phyloP scores from a whole-genome alignment of 2,797 vertebrate genomes.

The Manis pentadactyla region DNA sequence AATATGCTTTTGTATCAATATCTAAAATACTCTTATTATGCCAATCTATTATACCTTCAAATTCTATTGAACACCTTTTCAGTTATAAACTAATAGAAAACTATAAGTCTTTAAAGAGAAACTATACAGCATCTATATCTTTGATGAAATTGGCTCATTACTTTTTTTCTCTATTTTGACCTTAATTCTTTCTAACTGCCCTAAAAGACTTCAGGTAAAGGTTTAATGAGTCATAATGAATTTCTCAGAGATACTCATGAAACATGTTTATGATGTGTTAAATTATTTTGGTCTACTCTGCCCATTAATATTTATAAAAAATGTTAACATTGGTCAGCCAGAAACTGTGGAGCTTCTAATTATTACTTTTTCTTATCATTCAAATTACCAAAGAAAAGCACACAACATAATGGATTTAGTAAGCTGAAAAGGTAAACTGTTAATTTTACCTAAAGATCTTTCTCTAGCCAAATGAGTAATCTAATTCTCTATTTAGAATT shows the following conservation, averaged over 20 bases:
- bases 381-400: slow-evolving; percentile 53
- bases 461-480: neutral
- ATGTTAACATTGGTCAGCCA: neutral
- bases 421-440: neutral
- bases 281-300: slow-evolving; percentile 4
- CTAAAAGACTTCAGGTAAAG: neutral
- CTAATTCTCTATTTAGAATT: slow-evolving; percentile 12
- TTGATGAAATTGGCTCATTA: neutral
- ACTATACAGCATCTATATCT: neutral
- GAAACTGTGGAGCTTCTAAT: neutral
- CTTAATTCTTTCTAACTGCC: neutral
- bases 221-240: slow-evolving; percentile 39
- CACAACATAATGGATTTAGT: neutral
- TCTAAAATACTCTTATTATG: neutral
- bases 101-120: neutral
- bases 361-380: slow-evolving; percentile 40
- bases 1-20: neutral
- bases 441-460: neutral
- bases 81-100: neutral
- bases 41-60: neutral
- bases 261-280: neutral
- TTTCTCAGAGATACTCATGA: slow-evolving; percentile 25
- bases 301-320: slow-evolving; percentile 37
- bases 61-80: neutral
- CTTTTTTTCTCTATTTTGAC: neutral